Evolutionary conservation across 2,888 invertebrate species (phyloP), one percentile per base, ranked within the genome.

Genomic region (Chrysina gloriosa): DNA sequence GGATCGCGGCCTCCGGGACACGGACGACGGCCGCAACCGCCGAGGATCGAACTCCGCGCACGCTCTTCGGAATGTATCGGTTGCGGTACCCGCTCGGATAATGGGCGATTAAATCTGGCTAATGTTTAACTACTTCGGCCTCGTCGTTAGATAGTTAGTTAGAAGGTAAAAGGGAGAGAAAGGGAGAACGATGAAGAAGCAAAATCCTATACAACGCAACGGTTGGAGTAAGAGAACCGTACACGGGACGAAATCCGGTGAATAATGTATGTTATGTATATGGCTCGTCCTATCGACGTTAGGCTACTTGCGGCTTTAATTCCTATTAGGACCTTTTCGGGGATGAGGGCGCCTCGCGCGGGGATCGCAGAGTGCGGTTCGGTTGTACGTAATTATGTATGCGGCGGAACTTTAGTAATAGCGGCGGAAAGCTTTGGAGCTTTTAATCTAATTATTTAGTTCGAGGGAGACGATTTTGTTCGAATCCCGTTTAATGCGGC

Each of bases 371-470:
- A n/a, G n/a, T n/a, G 14, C 19, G 25, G 50, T 14, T 50, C 1
- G 25, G 36, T 39, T 56, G 56, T 56, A 56, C 36, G 56, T 56
- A 56, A 56, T 56, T 56, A 56, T 56, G 39, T 56, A 56, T 56
- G 56, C 23, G 56, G 39, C 31, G 56, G 36, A 56, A 39, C 36
- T 56, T 56, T 56, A 39, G 56, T 50, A 50, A 11, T 27, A 27
- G 50, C 23, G 23, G 47, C 9, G n/a, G 56, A 36, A 56, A 56
- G 56, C 56, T 36, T 56, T 56, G 14, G 23, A 56, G 56, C 56
- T 56, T 56, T 56, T 56, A 56, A 56, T 39, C 56, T 56, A 39
- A 56, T 56, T 56, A 56, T 56, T 56, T 56, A 39, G 39, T 36
- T 39, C 23, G 23, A 7, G 16, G 50, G 9, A 25, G 7, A 56